These are phyloP conservation scores for Geotrypetes seraphini DNA, from an alignment of 2,797 vertebrate genomes.

Conservation along the genomic window DNA sequence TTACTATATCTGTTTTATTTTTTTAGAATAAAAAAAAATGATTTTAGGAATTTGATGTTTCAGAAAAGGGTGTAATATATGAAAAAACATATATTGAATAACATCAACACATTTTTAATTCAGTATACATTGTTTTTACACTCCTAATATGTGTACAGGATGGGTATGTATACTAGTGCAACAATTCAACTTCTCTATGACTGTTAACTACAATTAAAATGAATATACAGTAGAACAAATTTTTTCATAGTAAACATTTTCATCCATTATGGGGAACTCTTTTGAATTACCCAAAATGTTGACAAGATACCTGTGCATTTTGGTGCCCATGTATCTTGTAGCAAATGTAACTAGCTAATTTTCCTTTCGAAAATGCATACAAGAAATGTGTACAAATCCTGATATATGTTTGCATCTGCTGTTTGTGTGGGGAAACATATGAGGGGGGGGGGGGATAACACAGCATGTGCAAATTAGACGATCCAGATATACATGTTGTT, in stretches of 20 bases:
- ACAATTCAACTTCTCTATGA: conserved; percentile 7
- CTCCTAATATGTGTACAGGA: not conserved
- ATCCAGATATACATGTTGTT: too few relatives aligned
- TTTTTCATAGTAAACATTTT: conserved; percentile 10
- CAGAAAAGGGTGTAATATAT: conserved; percentile 18
- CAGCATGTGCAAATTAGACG: too few relatives aligned
- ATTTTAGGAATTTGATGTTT: conserved; percentile 21
- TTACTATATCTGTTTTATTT: conserved; percentile 7
- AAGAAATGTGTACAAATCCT: too few relatives aligned
- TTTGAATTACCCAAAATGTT: too few relatives aligned
- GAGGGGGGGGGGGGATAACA: too few relatives aligned
- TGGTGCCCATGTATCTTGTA: too few relatives aligned
- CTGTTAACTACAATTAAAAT: conserved; percentile 16
- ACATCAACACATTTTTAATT: conserved; percentile 3
- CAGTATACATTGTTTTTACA: not conserved
- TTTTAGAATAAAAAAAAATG: conserved; percentile 17
- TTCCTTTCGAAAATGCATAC: too few relatives aligned
- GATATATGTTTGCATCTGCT: too few relatives aligned
- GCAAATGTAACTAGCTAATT: too few relatives aligned
- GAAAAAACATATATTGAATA: conserved; percentile 21
- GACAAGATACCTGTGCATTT: too few relatives aligned
- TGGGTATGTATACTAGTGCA: not conserved
- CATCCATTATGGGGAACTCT: not conserved
- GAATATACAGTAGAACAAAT: not conserved
- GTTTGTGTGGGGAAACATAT: too few relatives aligned